A percentile compares a stretch with the other conserved stretches of the same genome.
Conservation (phyloP, 2,113 vertebrate genomes). For the Thalassoma bifasciatum region DNA sequence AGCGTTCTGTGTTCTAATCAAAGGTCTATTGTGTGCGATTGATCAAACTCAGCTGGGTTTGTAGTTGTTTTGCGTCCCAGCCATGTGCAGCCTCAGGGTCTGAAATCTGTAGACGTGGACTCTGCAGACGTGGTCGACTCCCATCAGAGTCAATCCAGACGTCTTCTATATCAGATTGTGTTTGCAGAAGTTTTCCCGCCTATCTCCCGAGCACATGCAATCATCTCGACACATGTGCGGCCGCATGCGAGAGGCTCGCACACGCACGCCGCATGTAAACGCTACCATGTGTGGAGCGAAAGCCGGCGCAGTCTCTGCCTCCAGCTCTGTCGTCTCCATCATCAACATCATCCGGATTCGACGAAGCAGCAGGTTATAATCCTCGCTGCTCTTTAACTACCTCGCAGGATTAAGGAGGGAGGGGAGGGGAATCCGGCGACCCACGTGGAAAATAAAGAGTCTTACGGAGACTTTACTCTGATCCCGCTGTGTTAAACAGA, state of each 20-base stretch:
- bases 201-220: neutral
- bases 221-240: constrained; percentile 1
- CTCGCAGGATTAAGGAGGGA: constrained; percentile 52
- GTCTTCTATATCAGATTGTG: constrained; percentile 7
- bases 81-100: constrained; percentile 1
- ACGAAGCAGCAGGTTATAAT: constrained; percentile 53
- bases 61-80: neutral
- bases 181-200: neutral
- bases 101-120: constrained; percentile 39
- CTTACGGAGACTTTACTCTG: constrained; percentile 62
- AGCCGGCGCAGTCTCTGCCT: constrained; percentile 24
- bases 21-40: neutral
- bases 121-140: constrained; percentile 14
- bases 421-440: constrained; percentile 15
- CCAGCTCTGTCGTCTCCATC: constrained; percentile 56
- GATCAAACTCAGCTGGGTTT: neutral
- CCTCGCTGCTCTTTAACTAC: constrained; percentile 56
- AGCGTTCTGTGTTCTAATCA: neutral
- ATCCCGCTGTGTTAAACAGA: constrained; percentile 64
- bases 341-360: constrained; percentile 42
- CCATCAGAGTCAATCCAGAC: constrained; percentile 16
- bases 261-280: neutral
- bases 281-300: constrained; percentile 29
- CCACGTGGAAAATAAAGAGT: constrained; percentile 65
- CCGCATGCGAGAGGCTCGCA: constrained; percentile 2